phyloP scores from a whole-genome alignment of 2,113 vertebrate species.

The Sminthopsis crassicaudata region DNA sequence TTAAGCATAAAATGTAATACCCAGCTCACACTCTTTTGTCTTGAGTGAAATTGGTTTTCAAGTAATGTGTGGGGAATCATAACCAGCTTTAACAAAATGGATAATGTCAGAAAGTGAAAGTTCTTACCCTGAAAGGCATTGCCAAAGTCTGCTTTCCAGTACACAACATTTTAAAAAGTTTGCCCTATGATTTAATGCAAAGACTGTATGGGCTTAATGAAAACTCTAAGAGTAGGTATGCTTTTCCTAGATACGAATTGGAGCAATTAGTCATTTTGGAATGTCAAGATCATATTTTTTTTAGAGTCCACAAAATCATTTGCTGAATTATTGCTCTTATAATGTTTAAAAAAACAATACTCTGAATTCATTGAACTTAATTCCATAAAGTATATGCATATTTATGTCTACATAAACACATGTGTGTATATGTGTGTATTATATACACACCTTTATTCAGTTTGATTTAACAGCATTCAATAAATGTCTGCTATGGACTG shows the following conservation, averaged over 20 bases:
- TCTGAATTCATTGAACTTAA: neutral
- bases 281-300: conserved; percentile 37
- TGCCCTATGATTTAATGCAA: neutral
- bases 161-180: neutral
- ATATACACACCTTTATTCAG: neutral
- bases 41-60: conserved; percentile 79
- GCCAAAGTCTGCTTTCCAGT: conserved; percentile 21
- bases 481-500: neutral
- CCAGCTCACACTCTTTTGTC: conserved; percentile 77
- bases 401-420: too few species aligned
- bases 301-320: conserved; percentile 6
- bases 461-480: neutral
- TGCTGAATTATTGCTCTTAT: conserved; percentile 25
- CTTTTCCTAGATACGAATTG: conserved; percentile 9
- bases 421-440: neutral
- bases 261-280: conserved; percentile 38
- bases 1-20: conserved; percentile 75
- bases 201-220: conserved; percentile 27
- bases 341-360: neutral
- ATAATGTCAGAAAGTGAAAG: conserved; percentile 72
- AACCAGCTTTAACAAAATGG: conserved; percentile 74
- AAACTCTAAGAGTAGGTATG: neutral
- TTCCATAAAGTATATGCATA: neutral
- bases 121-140: conserved; percentile 55
- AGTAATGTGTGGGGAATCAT: conserved; percentile 71